Conservation (phyloP, 2,797 vertebrate genomes). For the Pseudomugil gertrudae region DNA sequence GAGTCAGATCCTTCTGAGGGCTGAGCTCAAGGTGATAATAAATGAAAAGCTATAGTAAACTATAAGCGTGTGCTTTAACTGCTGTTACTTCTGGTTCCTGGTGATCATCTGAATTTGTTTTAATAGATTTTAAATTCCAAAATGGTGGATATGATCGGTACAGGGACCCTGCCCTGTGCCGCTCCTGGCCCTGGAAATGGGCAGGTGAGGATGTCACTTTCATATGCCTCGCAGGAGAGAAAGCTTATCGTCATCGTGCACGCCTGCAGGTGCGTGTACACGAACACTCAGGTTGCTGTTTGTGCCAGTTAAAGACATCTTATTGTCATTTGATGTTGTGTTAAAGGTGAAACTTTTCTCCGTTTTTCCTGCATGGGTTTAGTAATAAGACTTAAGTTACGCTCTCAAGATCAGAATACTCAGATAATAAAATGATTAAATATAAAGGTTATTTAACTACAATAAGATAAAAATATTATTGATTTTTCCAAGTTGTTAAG, state of each 20-base stretch:
- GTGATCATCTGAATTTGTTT: background rate
- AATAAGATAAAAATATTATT: background rate
- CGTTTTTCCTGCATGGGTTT: background rate
- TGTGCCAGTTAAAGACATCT: too few species aligned
- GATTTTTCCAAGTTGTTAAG: background rate
- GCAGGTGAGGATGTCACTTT: slow-evolving; percentile 85
- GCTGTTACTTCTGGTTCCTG: background rate
- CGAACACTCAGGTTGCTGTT: background rate
- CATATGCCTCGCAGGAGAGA: slow-evolving; percentile 77
- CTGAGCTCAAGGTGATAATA: slow-evolving; percentile 84
- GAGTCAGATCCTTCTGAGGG: slow-evolving; percentile 87
- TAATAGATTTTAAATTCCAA: slow-evolving; percentile 78
- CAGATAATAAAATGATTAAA: background rate
- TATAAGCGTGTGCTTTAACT: too few species aligned
- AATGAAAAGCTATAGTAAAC: background rate
- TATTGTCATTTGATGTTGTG: background rate
- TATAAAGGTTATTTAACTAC: background rate
- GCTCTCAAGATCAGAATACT: background rate
- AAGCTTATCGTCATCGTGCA: slow-evolving; percentile 86
- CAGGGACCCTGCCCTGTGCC: slow-evolving; percentile 71
- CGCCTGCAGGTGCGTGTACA: slow-evolving; percentile 83
- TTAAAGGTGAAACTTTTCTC: background rate
- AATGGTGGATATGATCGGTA: slow-evolving; percentile 76
- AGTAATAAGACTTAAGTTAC: background rate
- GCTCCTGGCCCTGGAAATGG: slow-evolving; percentile 59